phyloP scores from a whole-genome alignment of 2,888 invertebrate genomes.

The Apamea sordens region DNA sequence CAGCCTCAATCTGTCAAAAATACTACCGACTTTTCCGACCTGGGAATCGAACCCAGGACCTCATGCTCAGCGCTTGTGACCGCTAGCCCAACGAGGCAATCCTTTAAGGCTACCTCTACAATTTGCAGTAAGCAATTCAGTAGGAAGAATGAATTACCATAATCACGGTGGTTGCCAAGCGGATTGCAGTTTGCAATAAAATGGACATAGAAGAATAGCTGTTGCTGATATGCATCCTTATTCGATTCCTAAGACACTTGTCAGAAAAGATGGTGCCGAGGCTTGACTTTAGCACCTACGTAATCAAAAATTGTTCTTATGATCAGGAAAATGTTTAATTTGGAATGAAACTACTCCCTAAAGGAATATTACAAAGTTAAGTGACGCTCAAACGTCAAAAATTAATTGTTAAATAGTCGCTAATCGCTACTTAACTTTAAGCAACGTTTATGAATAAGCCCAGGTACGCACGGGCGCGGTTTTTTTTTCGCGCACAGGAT shows the following conservation, averaged over 20 bases:
- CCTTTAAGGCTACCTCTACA: too few relatives aligned
- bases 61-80: too few relatives aligned
- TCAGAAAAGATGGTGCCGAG: neutral
- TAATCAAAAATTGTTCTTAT: neutral
- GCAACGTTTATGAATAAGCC: too few relatives aligned
- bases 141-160: neutral
- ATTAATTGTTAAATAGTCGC: too few relatives aligned
- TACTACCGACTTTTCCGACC: too few relatives aligned
- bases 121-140: too few relatives aligned
- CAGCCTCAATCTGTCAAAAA: too few relatives aligned
- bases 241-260: neutral
- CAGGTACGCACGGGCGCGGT: too few relatives aligned
- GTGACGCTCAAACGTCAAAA: too few relatives aligned
- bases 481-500: neutral
- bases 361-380: neutral
- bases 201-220: slow-evolving; percentile 4
- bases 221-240: neutral
- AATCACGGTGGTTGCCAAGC: neutral
- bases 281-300: neutral
- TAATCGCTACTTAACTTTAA: too few relatives aligned
- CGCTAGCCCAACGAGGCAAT: too few relatives aligned
- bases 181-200: neutral
- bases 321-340: neutral
- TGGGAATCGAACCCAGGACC: too few relatives aligned
- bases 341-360: neutral